phyloP scores from a whole-genome alignment of 2,888 invertebrate genomes.

The Nephrotoma flavescens region DNA sequence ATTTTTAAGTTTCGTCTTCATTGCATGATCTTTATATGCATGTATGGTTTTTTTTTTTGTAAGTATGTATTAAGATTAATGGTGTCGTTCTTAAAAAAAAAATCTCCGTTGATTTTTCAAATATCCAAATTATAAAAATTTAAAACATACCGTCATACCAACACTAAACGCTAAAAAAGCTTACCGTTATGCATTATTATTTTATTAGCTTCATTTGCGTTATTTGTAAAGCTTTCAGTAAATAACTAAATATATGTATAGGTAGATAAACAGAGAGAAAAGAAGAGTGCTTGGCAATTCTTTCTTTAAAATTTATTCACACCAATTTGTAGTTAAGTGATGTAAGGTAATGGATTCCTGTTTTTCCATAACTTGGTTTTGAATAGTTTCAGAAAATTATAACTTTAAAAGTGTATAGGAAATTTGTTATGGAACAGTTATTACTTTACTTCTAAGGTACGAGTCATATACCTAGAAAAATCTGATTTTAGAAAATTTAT shows the following conservation, averaged over 20 bases:
- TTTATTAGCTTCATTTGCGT: not conserved
- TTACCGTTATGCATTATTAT: not conserved
- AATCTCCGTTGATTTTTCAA: not conserved
- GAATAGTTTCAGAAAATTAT: not conserved
- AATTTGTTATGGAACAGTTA: not conserved
- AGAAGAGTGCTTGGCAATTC: not conserved
- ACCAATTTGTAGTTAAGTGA: not conserved
- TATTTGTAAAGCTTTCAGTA: not conserved
- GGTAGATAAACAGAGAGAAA: not conserved
- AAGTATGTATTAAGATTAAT: not conserved
- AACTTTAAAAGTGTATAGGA: not conserved
- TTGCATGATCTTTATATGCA: not conserved
- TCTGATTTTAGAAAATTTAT: too few relatives aligned
- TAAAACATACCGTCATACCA: not conserved
- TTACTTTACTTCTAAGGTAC: too few relatives aligned
- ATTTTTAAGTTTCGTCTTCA: not conserved
- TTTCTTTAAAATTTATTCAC: not conserved
- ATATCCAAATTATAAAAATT: not conserved
- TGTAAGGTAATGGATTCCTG: not conserved
- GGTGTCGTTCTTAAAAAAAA: not conserved
- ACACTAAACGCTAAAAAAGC: not conserved
- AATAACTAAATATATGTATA: not conserved
- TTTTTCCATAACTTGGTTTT: not conserved
- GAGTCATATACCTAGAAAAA: too few relatives aligned
- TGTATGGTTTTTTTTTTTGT: not conserved